Percentiles rank a stretch among this genome's conserved stretches.
These are phyloP conservation scores for Hydractinia echinata DNA, from an alignment of 30 jellyfish, hydroid and myxozoan species.

Conservation along the genomic window DNA sequence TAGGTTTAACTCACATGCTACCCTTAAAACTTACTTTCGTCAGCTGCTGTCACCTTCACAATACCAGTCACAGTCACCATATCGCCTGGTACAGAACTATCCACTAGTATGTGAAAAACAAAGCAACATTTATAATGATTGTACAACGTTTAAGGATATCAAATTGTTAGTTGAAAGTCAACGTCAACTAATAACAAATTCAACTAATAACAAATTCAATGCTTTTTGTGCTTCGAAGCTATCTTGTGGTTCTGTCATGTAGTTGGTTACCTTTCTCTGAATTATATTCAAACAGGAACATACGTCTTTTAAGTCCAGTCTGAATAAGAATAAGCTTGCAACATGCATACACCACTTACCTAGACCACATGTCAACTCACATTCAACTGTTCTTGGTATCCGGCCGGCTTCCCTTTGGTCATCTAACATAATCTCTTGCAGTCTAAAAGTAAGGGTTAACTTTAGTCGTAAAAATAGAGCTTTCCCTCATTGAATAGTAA, in stretches of 20 bases:
- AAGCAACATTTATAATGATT: not conserved
- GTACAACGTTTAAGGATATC: not conserved
- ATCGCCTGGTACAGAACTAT: constrained; percentile 94
- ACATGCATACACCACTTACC: constrained; percentile 36
- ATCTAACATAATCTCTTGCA: constrained; percentile 86
- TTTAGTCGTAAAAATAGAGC: not conserved
- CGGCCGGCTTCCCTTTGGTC: constrained; percentile 94
- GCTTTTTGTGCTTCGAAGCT: too few species aligned
- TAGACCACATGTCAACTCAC: constrained; percentile 74
- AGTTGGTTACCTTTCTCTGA: too few species aligned
- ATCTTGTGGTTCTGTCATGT: too few species aligned
- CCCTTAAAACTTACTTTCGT: constrained; percentile 42
- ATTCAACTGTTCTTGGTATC: constrained; percentile 92
- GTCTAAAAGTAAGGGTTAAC: constrained; percentile 28
- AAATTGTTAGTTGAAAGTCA: not conserved
- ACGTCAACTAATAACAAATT: not conserved
- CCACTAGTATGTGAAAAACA: constrained; percentile 45
- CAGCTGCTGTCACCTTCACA: constrained; percentile 69
- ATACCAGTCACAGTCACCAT: constrained; percentile 75
- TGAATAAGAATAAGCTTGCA: too few species aligned
- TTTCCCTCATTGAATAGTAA: too few species aligned
- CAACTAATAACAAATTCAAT: too few species aligned
- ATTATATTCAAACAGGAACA: too few species aligned
- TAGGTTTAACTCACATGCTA: too few species aligned
- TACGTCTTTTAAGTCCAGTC: too few species aligned